Percentiles rank a stretch among this genome's conserved stretches.
Evolutionary conservation across 1,140 invertebrate species (phyloP).

Genomic region (Arctopsyche grandis): DNA sequence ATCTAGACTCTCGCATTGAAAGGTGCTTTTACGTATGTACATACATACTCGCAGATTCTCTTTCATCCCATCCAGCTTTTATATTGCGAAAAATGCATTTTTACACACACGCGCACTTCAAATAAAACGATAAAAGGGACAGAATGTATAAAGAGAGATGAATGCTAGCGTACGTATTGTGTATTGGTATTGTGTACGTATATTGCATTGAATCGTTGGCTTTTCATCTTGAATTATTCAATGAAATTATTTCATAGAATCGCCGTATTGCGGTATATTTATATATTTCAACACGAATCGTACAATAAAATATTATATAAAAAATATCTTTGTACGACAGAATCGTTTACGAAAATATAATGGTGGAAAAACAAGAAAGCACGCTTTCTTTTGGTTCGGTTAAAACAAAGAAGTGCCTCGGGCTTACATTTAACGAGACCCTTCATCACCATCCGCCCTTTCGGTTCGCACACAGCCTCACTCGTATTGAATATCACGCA

Average conservation of each 20-base stretch:
- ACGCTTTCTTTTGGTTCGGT: not conserved
- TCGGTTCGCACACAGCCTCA: not conserved
- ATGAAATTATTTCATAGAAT: not conserved
- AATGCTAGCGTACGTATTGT: not conserved
- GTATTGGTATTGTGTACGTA: not conserved
- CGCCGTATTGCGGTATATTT: not conserved
- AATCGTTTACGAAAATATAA: not conserved
- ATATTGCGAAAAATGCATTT: conserved; percentile 26
- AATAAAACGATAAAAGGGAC: conserved; percentile 7
- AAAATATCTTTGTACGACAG: not conserved
- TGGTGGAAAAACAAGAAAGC: not conserved
- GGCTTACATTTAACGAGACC: conserved; percentile 6
- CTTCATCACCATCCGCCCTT: conserved; percentile 4
- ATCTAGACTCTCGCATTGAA: no score
- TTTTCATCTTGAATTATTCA: conserved; percentile 11
- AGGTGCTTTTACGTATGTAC: not conserved
- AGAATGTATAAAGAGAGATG: not conserved
- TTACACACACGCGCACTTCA: not conserved
- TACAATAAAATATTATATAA: not conserved
- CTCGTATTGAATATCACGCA: not conserved
- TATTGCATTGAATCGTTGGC: not conserved
- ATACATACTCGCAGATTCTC: not conserved
- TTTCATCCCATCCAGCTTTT: conserved; percentile 21
- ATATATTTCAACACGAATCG: not conserved
- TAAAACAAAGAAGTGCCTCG: not conserved